Base-by-base conservation (phyloP, 2,797 vertebrate species). In the Eulemur mongoz region DNA sequence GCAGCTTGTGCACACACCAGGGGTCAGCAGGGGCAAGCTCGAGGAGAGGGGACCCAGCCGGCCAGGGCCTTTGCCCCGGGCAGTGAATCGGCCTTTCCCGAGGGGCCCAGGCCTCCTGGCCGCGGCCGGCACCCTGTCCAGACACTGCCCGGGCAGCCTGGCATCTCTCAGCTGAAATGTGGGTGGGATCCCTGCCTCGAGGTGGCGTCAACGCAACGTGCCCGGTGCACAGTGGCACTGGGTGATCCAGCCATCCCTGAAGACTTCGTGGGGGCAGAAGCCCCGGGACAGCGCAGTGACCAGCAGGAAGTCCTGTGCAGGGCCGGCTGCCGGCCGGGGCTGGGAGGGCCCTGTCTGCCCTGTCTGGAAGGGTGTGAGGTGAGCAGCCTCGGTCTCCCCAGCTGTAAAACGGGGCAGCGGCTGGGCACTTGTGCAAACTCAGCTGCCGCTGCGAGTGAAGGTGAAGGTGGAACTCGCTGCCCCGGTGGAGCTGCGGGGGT, bases 141-240 rank as follows among this genome's bases (percentile, higher is more conserved):
- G n/a, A 79, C 50, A 4, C 70, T 43, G 70, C 70, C 5, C 27
- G 3, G 23, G 35, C 35, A 23, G 23, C 85, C 67, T 5, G 17
- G 43, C 45, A 6, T 35, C 38, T 4, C 11, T 15, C 45, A 30
- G 14, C 57, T 23, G 43, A 84, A 23, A 7, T 1, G 2, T 2
- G 5, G 18, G 40, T 18, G 45, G 7, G 1, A 8, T 9, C 8
- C 61, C 40, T 20, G 76, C 50, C 25, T 23, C 1, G 1, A 25
- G 9, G 27, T 7, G 25, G 14, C 11, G 4, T 48, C 27, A 0
- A 40, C 11, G 1, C 0, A 2, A 38, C 10, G 0, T 30, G 17
- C 15, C 8, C 1, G 10, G 8, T 4, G 27, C 14, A 3, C 4
- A 18, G 1, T 0, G 63, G 27, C 80, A n/a, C 0, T 5, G 4